These are phyloP conservation scores for Centroberyx gerrardi DNA, from an alignment of 2,797 vertebrate genomes.

Conservation along the genomic window DNA sequence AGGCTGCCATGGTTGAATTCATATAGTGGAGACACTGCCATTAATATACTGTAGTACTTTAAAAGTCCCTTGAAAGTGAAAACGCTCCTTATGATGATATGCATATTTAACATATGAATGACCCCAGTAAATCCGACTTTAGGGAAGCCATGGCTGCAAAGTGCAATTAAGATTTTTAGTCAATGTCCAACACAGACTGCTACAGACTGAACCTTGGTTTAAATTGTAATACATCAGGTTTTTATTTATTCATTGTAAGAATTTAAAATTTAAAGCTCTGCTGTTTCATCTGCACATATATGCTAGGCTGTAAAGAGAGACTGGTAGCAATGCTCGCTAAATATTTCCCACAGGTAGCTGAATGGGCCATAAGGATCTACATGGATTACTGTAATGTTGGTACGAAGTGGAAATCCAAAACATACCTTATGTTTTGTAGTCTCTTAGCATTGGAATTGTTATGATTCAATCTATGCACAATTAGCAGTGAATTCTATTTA, in stretches of 20 bases:
- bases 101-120: slow-evolving; percentile 11
- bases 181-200: too few species aligned
- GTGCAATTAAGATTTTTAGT: slow-evolving; percentile 1
- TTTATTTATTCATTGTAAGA: not conserved
- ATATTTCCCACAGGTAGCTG: not conserved
- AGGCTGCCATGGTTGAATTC: slow-evolving; percentile 34
- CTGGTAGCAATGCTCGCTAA: not conserved
- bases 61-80: not conserved
- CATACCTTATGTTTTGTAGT: not conserved
- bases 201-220: not conserved
- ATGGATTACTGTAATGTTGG: slow-evolving; percentile 6
- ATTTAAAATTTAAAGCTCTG: too few species aligned
- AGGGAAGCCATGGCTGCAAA: not conserved
- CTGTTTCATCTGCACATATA: not conserved
- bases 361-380: not conserved
- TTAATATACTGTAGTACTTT: slow-evolving; percentile 21
- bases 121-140: not conserved
- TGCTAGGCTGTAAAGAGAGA: not conserved
- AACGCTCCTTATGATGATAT: slow-evolving; percentile 31
- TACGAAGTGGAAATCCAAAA: slow-evolving; percentile 13
- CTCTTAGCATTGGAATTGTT: not conserved
- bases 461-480: slow-evolving; percentile 11
- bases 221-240: slow-evolving; percentile 1
- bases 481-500: slow-evolving; percentile 23
- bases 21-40: slow-evolving; percentile 35